These are phyloP conservation scores for Ormyrus labotus DNA, from an alignment of 2,888 invertebrate species.

Conservation along the genomic window DNA sequence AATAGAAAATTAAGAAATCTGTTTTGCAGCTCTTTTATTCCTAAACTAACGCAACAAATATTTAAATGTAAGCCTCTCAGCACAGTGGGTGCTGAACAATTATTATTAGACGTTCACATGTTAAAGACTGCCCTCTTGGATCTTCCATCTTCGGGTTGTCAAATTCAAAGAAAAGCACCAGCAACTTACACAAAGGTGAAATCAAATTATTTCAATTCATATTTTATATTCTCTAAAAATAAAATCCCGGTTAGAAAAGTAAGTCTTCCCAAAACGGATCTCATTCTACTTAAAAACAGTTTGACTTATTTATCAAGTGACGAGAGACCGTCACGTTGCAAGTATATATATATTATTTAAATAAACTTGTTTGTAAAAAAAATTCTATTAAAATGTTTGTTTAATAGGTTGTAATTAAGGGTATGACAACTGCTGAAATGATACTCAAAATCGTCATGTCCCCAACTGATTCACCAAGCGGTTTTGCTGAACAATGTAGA, in stretches of 20 bases:
- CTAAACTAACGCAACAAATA: slow-evolving; percentile 93
- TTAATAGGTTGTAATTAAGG: slow-evolving; percentile 83
- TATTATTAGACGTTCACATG: slow-evolving; percentile 95
- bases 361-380: slow-evolving; percentile 58
- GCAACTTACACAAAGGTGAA: slow-evolving; percentile 87
- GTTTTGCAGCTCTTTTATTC: slow-evolving; percentile 88
- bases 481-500: slow-evolving; percentile 92
- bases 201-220: slow-evolving; percentile 24
- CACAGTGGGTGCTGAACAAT: slow-evolving; percentile 93
- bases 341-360: slow-evolving; percentile 66
- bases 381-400: too few relatives aligned
- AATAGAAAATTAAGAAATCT: slow-evolving; percentile 10
- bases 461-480: slow-evolving; percentile 87
- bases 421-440: slow-evolving; percentile 99
- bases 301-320: too few relatives aligned
- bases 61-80: slow-evolving; percentile 92
- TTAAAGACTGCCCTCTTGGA: slow-evolving; percentile 95
- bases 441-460: slow-evolving; percentile 99
- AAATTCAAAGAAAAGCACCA: slow-evolving; percentile 91
- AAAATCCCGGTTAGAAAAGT: too few relatives aligned
- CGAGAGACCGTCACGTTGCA: too few relatives aligned
- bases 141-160: slow-evolving; percentile 94
- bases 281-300: too few relatives aligned
- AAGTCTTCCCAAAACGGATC: too few relatives aligned
- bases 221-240: neutral